Conservation (phyloP, 1,140 invertebrate genomes). For the Muscidifurax raptorellus region DNA sequence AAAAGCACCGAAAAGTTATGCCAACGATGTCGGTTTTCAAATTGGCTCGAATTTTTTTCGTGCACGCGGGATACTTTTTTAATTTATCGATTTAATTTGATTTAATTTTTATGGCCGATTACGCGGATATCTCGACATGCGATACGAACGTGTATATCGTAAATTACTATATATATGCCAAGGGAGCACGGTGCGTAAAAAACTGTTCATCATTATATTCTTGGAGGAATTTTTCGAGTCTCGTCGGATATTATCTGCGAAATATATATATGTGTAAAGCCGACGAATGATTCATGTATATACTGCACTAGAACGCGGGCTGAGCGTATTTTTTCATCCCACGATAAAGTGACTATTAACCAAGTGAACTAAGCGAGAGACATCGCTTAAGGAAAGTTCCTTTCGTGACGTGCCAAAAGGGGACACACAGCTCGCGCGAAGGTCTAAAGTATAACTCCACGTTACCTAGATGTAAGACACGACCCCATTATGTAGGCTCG, state of each 20-base stretch:
- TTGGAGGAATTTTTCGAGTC: no score
- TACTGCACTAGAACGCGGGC: not conserved
- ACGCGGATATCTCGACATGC: not conserved
- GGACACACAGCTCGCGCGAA: not conserved
- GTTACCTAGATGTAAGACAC: not conserved
- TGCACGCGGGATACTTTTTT: not conserved
- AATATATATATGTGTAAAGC: no score
- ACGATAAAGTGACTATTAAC: not conserved
- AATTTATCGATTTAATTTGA: not conserved
- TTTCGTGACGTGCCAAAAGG: slow-evolving; percentile 18
- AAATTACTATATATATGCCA: not conserved
- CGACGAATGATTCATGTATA: no score
- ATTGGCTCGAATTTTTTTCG: not conserved
- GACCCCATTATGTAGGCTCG: slow-evolving; percentile 18
- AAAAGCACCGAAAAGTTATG: slow-evolving; percentile 8
- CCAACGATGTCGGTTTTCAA: not conserved
- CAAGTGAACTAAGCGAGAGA: not conserved
- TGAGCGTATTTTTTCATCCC: not conserved
- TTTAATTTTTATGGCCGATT: not conserved
- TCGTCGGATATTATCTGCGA: not conserved
- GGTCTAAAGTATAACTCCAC: slow-evolving; percentile 14
- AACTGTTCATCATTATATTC: no score
- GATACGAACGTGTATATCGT: not conserved
- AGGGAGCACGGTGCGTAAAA: no score
- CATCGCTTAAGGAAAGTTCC: slow-evolving; percentile 18